phyloP scores from a whole-genome alignment of 2,797 vertebrate species.

The Zonotrichia albicollis region DNA sequence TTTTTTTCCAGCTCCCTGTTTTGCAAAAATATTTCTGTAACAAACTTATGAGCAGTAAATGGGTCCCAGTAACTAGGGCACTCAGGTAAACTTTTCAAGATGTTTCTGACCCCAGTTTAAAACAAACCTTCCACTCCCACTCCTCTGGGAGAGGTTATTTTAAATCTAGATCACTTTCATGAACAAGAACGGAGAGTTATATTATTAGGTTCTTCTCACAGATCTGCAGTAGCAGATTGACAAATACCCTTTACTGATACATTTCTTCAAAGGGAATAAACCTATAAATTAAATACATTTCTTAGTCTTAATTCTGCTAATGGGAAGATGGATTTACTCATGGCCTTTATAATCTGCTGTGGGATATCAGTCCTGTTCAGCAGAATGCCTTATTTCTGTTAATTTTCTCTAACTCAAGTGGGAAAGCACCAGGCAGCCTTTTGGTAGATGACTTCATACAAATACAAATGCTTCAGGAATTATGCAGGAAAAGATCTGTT shows the following conservation, averaged over 20 bases:
- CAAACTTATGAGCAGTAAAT: background rate
- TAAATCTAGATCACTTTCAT: constrained; percentile 34
- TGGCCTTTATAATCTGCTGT: background rate
- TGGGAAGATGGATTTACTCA: background rate
- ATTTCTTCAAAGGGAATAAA: background rate
- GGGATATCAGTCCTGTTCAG: background rate
- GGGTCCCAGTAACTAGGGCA: background rate
- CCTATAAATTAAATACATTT: constrained; percentile 1
- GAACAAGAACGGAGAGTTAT: background rate
- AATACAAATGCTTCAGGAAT: background rate
- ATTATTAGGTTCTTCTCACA: constrained; percentile 11
- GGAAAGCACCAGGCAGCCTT: background rate
- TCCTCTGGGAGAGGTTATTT: constrained; percentile 34
- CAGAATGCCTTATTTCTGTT: background rate
- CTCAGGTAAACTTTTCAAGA: background rate
- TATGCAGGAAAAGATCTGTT: background rate
- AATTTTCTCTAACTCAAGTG: background rate
- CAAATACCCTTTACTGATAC: constrained; percentile 1
- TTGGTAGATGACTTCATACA: background rate
- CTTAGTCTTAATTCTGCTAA: background rate
- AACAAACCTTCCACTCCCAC: background rate
- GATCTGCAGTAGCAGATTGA: background rate
- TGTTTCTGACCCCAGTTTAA: constrained; percentile 20
- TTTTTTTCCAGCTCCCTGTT: background rate
- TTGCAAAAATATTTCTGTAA: background rate